Base-by-base conservation (phyloP, 2,888 invertebrate genomes). In the Eledone cirrhosa region DNA sequence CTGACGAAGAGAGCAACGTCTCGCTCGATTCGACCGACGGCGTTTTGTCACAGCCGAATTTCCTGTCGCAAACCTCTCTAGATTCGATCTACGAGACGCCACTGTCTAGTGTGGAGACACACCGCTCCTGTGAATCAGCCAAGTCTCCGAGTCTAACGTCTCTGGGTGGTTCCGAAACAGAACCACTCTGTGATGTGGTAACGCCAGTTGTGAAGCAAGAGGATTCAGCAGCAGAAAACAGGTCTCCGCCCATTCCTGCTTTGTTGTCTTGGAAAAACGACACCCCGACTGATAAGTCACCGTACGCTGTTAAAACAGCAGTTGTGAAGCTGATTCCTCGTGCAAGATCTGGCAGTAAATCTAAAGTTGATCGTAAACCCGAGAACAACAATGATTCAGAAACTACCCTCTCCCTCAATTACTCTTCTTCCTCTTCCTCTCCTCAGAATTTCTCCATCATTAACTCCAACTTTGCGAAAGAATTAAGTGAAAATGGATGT, bases 301-400 rank as follows among this genome's bases (percentile, higher is more conserved):
- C 76, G 11, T 76, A 76, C 13, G 76, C 76, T 27, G 48, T 76
- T 31, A 84, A 83, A 80, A 82, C 81, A n/a, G 86, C 84, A 63
- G 81, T 84, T 47, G 84, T 85, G 8, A 83, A 83, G 76, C 79
- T 84, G 4, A 82, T 82, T 72, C 82, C 84, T 19, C 69, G 85
- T 33, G 81, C 84, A 27, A 53, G 80, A 24, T 82, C 82, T 78
- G 69, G 78, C 14, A 47, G 33, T 22, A 67, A 69, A 53, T 29
- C 29, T 27, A 24, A 47, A 53, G 22, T 27, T 67, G 65, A 59
- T 11, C 67, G 24, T 3, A 65, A 48, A 53, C 78, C 65, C 24
- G 82, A 82, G 63, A 81, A 81, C 24, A 80, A 80, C n/a, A 78
- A 78, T 75, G 79, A 80, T 76, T 33, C 31, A 13, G 72, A 72